Percentiles rank a stretch among this genome's conserved stretches.
These are phyloP conservation scores for Suricata suricatta DNA, from an alignment of 2,113 vertebrate genomes.

Conservation along the genomic window DNA sequence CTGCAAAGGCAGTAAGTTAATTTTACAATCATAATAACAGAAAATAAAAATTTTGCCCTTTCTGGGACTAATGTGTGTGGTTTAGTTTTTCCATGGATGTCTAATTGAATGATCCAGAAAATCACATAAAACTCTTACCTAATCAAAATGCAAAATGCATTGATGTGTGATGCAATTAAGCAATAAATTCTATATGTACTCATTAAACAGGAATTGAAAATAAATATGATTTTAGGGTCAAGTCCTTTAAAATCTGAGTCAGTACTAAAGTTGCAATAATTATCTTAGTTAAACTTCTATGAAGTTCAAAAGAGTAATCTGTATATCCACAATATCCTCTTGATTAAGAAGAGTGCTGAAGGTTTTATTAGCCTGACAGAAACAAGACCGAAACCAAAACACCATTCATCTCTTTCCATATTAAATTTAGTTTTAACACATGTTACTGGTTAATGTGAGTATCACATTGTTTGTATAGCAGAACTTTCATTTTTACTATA, in stretches of 20 bases:
- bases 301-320: slow-evolving; percentile 68
- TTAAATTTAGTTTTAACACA: background rate
- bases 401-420: background rate
- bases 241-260: slow-evolving; percentile 75
- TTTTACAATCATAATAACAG: background rate
- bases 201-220: slow-evolving; percentile 76
- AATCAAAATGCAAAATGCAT: slow-evolving; percentile 81
- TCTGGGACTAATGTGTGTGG: slow-evolving; percentile 54
- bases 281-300: slow-evolving; percentile 67
- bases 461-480: background rate
- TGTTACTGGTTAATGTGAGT: background rate
- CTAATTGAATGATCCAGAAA: slow-evolving; percentile 82
- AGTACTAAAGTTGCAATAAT: slow-evolving; percentile 61
- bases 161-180: slow-evolving; percentile 81
- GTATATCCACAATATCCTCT: background rate
- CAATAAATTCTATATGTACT: slow-evolving; percentile 75
- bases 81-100: slow-evolving; percentile 59
- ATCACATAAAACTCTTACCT: slow-evolving; percentile 74
- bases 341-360: background rate
- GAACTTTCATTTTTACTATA: background rate
- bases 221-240: slow-evolving; percentile 74
- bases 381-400: background rate
- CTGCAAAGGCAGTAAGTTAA: slow-evolving; percentile 7
- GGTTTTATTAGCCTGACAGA: background rate
- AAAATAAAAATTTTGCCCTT: slow-evolving; percentile 48